phyloP scores from a whole-genome alignment of 2,113 vertebrate species.

The Baryphthengus martii region DNA sequence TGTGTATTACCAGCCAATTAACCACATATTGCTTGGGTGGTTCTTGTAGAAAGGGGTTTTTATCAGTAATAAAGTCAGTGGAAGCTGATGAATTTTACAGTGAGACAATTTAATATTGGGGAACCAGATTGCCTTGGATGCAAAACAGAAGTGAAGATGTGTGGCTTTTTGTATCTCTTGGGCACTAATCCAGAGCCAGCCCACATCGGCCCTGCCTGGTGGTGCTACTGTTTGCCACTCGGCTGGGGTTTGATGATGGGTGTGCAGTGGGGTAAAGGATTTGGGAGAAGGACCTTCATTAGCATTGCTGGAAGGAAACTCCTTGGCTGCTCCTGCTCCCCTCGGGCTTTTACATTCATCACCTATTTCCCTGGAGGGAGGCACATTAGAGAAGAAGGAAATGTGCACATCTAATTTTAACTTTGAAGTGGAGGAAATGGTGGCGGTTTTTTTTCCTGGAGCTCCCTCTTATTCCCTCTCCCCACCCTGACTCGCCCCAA shows the following conservation, averaged over 20 bases:
- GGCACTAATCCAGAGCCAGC: neutral
- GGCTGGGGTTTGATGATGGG: neutral
- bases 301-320: neutral
- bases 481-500: neutral
- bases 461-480: neutral
- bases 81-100: neutral
- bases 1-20: neutral
- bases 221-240: neutral
- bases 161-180: neutral
- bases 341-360: neutral
- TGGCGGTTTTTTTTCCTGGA: neutral
- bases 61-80: neutral
- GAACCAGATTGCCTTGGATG: neutral
- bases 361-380: neutral
- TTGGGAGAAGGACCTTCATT: neutral
- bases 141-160: neutral
- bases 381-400: neutral
- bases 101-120: neutral
- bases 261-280: neutral
- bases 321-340: neutral
- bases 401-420: neutral
- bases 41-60: neutral
- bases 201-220: neutral
- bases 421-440: conserved; percentile 33
- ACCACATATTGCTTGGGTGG: neutral